Conservation (phyloP, 1,140 invertebrate genomes). For the Polypedilum pembai region DNA sequence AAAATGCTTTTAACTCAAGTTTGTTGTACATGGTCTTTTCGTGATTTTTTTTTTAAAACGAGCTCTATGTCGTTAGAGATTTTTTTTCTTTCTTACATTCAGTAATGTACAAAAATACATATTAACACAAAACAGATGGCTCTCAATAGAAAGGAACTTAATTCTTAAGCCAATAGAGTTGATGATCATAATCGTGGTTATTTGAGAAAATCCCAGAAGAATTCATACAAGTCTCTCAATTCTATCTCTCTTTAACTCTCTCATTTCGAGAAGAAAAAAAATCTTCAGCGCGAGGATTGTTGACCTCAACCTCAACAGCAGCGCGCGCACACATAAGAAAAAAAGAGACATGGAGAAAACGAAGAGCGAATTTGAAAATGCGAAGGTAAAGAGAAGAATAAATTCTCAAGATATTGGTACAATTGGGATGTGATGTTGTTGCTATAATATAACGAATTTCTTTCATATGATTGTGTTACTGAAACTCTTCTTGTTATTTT, state of each 20-base stretch:
- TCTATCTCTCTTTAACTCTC: neutral
- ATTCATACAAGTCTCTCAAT: neutral
- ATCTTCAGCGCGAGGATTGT: conserved; percentile 10
- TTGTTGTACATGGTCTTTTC: neutral
- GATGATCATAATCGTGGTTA: neutral
- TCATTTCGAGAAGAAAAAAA: neutral
- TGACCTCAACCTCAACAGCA: conserved; percentile 7
- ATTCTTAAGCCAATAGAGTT: neutral
- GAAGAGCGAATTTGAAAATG: neutral
- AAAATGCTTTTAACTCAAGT: conserved; percentile 13
- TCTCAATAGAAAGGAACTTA: neutral
- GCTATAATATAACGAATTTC: neutral
- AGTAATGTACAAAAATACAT: neutral
- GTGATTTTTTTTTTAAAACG: too few species aligned
- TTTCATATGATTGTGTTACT: neutral
- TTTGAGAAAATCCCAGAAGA: neutral
- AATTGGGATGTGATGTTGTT: conserved; percentile 7
- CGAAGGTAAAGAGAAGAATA: neutral
- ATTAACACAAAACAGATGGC: conserved; percentile 5
- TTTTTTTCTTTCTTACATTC: neutral
- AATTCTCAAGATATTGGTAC: neutral
- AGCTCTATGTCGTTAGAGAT: neutral
- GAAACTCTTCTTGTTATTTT: neutral
- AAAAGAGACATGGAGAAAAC: neutral
- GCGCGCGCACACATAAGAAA: neutral